These are phyloP conservation scores for Corythucha ciliata DNA, from an alignment of 2,888 invertebrate genomes.

Conservation along the genomic window DNA sequence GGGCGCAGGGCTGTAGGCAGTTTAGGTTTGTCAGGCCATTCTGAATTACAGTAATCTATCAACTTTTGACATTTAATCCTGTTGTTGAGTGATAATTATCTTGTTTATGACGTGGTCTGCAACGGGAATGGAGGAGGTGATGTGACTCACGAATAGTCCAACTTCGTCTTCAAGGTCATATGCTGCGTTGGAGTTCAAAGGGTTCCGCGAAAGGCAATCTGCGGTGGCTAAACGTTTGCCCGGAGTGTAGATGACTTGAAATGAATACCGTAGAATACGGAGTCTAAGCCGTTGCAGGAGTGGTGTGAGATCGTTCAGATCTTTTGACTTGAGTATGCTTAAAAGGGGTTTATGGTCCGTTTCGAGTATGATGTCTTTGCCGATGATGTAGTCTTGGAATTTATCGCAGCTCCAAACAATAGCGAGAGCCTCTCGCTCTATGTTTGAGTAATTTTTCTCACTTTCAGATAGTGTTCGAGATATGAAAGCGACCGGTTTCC, in stretches of 20 bases:
- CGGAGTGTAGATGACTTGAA: background rate
- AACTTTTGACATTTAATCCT: no score
- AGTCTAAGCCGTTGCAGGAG: background rate
- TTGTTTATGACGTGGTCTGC: no score
- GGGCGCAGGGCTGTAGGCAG: no score
- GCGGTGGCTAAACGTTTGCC: background rate
- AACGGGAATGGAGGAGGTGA: no score
- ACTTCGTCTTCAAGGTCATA: no score
- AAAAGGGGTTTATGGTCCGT: conserved; percentile 10
- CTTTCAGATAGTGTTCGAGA: conserved; percentile 2
- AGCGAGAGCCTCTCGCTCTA: conserved; percentile 10
- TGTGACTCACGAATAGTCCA: no score
- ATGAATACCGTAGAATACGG: no score
- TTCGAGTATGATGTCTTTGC: conserved; percentile 1
- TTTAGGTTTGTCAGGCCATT: no score
- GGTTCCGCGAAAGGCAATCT: background rate
- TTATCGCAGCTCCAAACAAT: conserved; percentile 11
- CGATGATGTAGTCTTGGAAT: conserved; percentile 2
- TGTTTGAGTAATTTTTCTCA: conserved; percentile 6
- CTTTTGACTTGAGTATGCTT: background rate
- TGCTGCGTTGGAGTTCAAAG: no score
- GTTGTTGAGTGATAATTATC: no score
- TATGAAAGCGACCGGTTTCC: conserved; percentile 2
- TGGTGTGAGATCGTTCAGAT: conserved; percentile 7
- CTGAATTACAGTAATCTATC: no score